Base-by-base conservation (phyloP, 2,113 vertebrate species). In the Spizaetus ornatus region DNA sequence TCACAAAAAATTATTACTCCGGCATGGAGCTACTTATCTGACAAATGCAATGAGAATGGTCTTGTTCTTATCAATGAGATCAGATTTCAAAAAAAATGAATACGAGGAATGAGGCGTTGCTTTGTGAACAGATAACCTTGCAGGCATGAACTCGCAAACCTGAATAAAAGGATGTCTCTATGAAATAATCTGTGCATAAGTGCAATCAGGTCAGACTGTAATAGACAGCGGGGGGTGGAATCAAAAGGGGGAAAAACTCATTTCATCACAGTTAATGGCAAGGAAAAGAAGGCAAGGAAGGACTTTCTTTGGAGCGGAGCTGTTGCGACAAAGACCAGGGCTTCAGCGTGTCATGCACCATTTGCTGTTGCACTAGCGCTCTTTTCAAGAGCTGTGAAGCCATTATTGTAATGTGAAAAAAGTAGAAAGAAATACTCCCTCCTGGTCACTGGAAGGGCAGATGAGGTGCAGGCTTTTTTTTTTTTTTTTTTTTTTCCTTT, bases 391-490 rank as follows among this genome's bases (percentile, higher is more conserved):
- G 98, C 98, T 93, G 96, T 95, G 97, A 98, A 98, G 97, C 98
- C 97, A 97, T 98, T 98, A 98, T 98, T 98, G 97, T 98, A 98
- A 98, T 98, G 97, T 96, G 97, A 98, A 98, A 92, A 98, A 98
- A 97, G 96, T 97, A 98, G 98, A 98, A 98, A 98, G 98, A 98
- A 98, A 98, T 97, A 98, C 98, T 98, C 98, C 98, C 98, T 98
- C 97, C 97, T 98, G 98, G 98, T 98, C 97, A 98, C 96, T 96
- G 97, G 98, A 99, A 99, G 99, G 99, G 98, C 99, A 96, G 98
- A 98, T 98, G 98, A 98, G 98, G 98, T 98, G 98, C 95, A 95
- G 73, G 62, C n/a, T 45, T 58, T 85, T 85, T 91, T 91, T 71
- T 82, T 63, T 80, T 53, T 9, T 23, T 2, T 4, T n/a, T n/a